Evolutionary conservation across 2,113 vertebrate species (phyloP).

Genomic region (Stegastes partitus): DNA sequence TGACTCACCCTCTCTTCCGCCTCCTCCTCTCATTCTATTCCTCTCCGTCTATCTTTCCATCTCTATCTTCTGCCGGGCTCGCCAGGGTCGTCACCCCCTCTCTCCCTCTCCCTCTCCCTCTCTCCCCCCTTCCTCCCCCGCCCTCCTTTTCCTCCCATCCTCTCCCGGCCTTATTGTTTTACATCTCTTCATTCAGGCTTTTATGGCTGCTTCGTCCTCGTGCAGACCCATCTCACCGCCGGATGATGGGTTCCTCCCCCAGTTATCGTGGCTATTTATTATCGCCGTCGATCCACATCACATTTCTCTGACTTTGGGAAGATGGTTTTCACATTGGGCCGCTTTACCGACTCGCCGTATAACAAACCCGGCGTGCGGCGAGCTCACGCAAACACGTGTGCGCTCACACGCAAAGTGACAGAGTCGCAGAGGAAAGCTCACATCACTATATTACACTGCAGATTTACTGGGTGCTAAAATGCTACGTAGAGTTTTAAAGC

Average conservation of each 20-base stretch:
- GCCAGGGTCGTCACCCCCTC: constrained; percentile 51
- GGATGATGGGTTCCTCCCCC: constrained; percentile 80
- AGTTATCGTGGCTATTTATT: constrained; percentile 82
- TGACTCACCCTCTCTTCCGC: constrained; percentile 69
- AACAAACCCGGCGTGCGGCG: constrained; percentile 51
- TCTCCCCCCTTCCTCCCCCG: not conserved
- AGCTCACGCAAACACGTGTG: constrained; percentile 27
- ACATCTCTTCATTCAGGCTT: constrained; percentile 81
- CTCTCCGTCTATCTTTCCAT: constrained; percentile 59
- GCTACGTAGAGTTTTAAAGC: constrained; percentile 63
- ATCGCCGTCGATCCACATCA: constrained; percentile 75
- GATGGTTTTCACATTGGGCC: constrained; percentile 83
- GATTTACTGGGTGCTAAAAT: constrained; percentile 70
- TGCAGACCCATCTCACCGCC: constrained; percentile 69
- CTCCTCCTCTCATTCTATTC: constrained; percentile 48
- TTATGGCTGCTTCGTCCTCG: constrained; percentile 84
- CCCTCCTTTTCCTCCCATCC: constrained; percentile 45
- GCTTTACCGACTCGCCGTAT: constrained; percentile 69
- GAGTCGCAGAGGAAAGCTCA: constrained; percentile 50
- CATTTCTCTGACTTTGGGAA: constrained; percentile 83
- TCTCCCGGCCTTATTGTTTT: constrained; percentile 80
- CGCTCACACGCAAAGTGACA: constrained; percentile 39
- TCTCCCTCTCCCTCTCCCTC: not conserved
- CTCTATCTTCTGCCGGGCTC: constrained; percentile 44
- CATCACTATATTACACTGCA: constrained; percentile 64